Evolutionary conservation across 2,797 vertebrate species (phyloP).

Genomic region (Lagocephalus sceleratus): DNA sequence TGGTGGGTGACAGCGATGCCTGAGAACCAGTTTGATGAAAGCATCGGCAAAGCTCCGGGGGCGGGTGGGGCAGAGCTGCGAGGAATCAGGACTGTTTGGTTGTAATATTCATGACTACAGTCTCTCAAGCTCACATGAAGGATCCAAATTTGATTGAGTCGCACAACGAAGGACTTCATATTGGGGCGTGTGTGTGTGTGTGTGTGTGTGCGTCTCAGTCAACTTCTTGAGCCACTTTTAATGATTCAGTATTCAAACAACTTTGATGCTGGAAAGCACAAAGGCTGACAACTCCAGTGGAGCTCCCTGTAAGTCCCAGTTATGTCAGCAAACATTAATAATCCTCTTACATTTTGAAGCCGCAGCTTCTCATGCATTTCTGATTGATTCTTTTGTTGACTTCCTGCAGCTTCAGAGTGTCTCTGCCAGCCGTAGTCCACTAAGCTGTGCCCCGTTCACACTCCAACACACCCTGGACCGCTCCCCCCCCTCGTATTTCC

Average conservation of each 20-base stretch:
- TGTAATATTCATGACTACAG: too few species aligned
- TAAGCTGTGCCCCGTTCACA: conserved; percentile 29
- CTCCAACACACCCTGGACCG: conserved; percentile 18
- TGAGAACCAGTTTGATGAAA: too few species aligned
- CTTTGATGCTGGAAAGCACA: conserved; percentile 49
- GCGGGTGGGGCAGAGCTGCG: too few species aligned
- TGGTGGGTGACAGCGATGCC: too few species aligned
- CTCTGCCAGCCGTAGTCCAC: conserved; percentile 35
- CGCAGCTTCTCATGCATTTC: conserved; percentile 51
- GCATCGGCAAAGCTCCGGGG: too few species aligned
- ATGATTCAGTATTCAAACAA: conserved; percentile 42
- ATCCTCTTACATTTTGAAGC: conserved; percentile 46
- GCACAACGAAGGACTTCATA: too few species aligned
- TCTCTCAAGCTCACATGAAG: too few species aligned
- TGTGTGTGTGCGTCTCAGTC: neutral
- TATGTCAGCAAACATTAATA: conserved; percentile 64
- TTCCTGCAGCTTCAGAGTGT: conserved; percentile 19
- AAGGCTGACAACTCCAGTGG: conserved; percentile 43
- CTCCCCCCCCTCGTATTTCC: conserved; percentile 2
- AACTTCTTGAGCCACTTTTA: conserved; percentile 29
- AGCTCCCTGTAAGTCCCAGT: conserved; percentile 54
- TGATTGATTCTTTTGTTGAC: conserved; percentile 51
- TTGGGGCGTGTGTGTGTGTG: too few species aligned
- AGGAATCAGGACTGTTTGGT: too few species aligned
- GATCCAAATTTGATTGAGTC: too few species aligned